These are phyloP conservation scores for Cheumatopsyche charites DNA, from an alignment of 1,140 invertebrate genomes.

Conservation along the genomic window DNA sequence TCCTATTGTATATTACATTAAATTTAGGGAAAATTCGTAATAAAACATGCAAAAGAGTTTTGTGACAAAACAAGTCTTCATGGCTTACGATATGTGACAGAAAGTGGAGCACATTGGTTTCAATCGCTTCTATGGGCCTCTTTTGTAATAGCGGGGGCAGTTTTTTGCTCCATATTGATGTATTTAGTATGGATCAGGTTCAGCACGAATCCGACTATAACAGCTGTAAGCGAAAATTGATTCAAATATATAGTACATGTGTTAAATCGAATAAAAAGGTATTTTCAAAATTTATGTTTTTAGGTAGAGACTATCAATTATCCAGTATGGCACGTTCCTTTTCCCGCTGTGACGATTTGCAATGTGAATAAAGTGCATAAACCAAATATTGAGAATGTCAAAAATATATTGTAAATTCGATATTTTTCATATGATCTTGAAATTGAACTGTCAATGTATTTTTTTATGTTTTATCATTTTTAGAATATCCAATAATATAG, in stretches of 20 bases:
- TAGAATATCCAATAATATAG: constrained; percentile 28
- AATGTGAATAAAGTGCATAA: constrained; percentile 45
- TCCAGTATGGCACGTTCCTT: constrained; percentile 45
- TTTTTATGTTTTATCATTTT: background rate
- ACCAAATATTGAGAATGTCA: constrained; percentile 33
- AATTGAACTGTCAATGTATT: too few species aligned
- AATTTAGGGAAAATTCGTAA: constrained; percentile 33
- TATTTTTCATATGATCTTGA: background rate
- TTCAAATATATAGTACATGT: background rate
- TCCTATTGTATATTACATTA: background rate
- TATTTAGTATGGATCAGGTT: constrained; percentile 43
- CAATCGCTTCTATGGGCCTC: constrained; percentile 41
- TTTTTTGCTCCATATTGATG: constrained; percentile 44
- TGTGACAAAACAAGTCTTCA: constrained; percentile 45
- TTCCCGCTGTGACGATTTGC: constrained; percentile 47
- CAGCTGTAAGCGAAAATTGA: constrained; percentile 36
- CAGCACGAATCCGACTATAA: constrained; percentile 44
- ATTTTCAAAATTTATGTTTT: too few species aligned
- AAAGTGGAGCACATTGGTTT: constrained; percentile 40
- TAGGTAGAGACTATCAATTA: constrained; percentile 49
- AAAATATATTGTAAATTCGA: constrained; percentile 41
- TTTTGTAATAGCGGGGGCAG: constrained; percentile 32
- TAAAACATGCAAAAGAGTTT: constrained; percentile 42
- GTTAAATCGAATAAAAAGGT: background rate
- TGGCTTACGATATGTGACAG: constrained; percentile 42